phyloP scores from a whole-genome alignment of 2,888 invertebrate genomes.

The Drosophila macrothrix region DNA sequence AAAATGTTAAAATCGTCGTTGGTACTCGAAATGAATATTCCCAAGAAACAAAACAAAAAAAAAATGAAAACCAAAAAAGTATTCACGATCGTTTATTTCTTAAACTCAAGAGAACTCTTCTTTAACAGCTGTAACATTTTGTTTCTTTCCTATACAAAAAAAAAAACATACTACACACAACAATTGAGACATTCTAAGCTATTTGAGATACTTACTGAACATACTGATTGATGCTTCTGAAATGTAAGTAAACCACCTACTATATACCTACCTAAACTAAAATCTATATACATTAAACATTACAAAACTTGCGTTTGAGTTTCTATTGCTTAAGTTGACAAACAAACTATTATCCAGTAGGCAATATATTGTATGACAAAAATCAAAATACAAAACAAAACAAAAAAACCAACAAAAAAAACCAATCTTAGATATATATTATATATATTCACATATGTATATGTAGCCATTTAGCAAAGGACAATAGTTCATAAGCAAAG shows the following conservation, averaged over 20 bases:
- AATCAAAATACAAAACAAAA: conserved; percentile 7
- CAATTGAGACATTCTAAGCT: conserved; percentile 74
- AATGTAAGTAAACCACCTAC: conserved; percentile 74
- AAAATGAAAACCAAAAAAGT: conserved; percentile 21
- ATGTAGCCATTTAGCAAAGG: conserved; percentile 61
- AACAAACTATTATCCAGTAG: conserved; percentile 14
- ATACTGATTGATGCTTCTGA: conserved; percentile 76
- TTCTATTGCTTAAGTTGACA: conserved; percentile 38
- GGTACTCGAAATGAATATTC: conserved; percentile 54
- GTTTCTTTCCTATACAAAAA: conserved; percentile 72
- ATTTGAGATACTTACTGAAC: conserved; percentile 75
- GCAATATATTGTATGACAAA: conserved; percentile 26
- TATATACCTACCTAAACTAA: conserved; percentile 42
- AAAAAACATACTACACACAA: conserved; percentile 48
- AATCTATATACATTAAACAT: conserved; percentile 41
- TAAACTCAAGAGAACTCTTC: conserved; percentile 56
- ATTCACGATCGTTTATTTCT: conserved; percentile 51
- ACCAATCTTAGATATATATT: conserved; percentile 18
- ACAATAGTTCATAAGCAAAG: conserved; percentile 76
- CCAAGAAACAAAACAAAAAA: conserved; percentile 11
- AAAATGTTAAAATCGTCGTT: conserved; percentile 57
- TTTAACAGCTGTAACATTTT: conserved; percentile 74
- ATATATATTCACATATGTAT: conserved; percentile 15
- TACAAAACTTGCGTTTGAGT: conserved; percentile 47
- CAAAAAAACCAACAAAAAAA: conserved; percentile 12